These are phyloP conservation scores for Diorhabda carinulata DNA, from an alignment of 1,140 invertebrate species.

Conservation along the genomic window DNA sequence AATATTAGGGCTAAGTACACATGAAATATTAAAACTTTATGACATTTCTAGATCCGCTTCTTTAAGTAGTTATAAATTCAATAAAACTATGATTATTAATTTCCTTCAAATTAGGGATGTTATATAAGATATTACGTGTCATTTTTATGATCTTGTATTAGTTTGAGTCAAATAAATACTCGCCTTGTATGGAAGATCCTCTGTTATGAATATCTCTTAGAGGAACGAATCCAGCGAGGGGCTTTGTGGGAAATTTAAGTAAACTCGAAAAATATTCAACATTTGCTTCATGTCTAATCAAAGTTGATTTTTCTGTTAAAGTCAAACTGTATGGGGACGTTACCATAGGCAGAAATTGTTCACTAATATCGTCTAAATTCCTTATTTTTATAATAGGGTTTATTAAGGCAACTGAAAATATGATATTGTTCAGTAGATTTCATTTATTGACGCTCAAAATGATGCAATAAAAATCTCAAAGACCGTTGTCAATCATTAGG, in stretches of 20 bases:
- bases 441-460: too few relatives aligned
- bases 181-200: constrained; percentile 30
- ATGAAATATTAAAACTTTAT: too few relatives aligned
- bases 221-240: constrained; percentile 51
- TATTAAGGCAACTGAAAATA: constrained; percentile 55
- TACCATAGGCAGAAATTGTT: constrained; percentile 58
- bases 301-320: constrained; percentile 59
- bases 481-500: too few relatives aligned
- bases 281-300: constrained; percentile 55
- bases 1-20: too few relatives aligned
- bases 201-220: constrained; percentile 50
- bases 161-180: neutral
- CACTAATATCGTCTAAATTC: constrained; percentile 52
- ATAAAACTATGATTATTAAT: neutral
- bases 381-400: constrained; percentile 56
- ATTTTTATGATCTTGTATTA: too few relatives aligned
- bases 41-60: too few relatives aligned
- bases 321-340: constrained; percentile 57
- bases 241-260: constrained; percentile 59
- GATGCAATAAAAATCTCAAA: too few relatives aligned
- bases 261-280: constrained; percentile 48
- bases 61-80: neutral
- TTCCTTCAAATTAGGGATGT: neutral
- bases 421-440: too few relatives aligned
- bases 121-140: too few relatives aligned